Percentiles rank a stretch among this genome's conserved stretches.
Evolutionary conservation across 1,140 invertebrate species (phyloP).

Genomic region (Eriosoma lanigerum): DNA sequence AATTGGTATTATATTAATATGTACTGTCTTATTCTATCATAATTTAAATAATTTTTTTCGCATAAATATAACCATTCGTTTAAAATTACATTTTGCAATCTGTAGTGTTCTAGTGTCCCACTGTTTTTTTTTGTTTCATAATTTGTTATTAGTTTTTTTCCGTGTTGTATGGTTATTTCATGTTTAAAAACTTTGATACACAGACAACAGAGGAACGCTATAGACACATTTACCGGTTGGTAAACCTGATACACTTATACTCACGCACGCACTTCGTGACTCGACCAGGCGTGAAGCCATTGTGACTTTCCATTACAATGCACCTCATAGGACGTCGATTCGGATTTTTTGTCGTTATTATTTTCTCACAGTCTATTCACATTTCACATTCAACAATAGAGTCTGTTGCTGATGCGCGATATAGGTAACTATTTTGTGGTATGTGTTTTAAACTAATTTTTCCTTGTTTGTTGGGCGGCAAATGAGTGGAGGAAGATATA

Average conservation of each 20-base stretch:
- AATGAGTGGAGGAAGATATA: not conserved
- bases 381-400: conserved; percentile 33
- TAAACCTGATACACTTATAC: conserved; percentile 29
- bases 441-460: not conserved
- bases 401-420: not conserved
- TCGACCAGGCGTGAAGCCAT: conserved; percentile 47
- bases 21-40: too few species aligned
- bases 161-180: too few species aligned
- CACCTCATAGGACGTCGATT: conserved; percentile 10
- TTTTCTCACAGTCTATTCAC: conserved; percentile 49
- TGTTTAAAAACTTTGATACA: too few species aligned
- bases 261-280: conserved; percentile 14
- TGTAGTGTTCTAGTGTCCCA: too few species aligned
- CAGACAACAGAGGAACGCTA: not conserved
- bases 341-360: conserved; percentile 12
- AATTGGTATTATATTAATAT: too few species aligned
- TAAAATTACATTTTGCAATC: too few species aligned
- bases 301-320: conserved; percentile 51
- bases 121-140: too few species aligned
- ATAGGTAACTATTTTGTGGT: conserved; percentile 4
- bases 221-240: conserved; percentile 21
- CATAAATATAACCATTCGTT: too few species aligned
- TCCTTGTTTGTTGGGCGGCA: not conserved
- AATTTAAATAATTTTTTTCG: too few species aligned
- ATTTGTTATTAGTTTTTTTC: too few species aligned